phyloP scores from a whole-genome alignment of 23 tunicate species.

The Styela plicata region DNA sequence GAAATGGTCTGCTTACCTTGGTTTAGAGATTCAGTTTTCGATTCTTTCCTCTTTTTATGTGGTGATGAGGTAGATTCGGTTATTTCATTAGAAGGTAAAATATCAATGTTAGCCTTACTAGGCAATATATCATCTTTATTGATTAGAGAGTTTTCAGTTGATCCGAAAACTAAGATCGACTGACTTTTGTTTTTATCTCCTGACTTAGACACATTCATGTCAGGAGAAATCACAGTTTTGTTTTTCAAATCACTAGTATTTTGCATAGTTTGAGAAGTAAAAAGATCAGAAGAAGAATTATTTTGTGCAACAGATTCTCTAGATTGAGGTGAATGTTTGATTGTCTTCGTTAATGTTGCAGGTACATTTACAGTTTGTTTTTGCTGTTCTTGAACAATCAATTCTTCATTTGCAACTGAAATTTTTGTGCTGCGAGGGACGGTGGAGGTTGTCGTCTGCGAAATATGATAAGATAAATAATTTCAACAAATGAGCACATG shows the following conservation, averaged over 20 bases:
- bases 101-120: neutral
- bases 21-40: neutral
- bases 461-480: neutral
- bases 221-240: neutral
- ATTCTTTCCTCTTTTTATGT: neutral
- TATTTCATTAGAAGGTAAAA: constrained; percentile 7
- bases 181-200: neutral
- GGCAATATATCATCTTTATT: neutral
- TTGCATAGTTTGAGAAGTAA: neutral
- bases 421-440: constrained; percentile 17
- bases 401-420: constrained; percentile 12
- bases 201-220: neutral
- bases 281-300: neutral
- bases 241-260: neutral
- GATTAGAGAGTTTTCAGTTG: neutral
- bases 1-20: neutral
- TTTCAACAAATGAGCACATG: neutral
- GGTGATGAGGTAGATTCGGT: neutral
- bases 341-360: neutral
- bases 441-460: neutral
- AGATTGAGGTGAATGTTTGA: neutral
- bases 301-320: neutral
- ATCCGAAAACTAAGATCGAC: neutral
- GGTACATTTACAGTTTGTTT: constrained; percentile 1
- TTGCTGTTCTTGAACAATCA: neutral